Percentiles rank a stretch among this genome's conserved stretches.
These are phyloP conservation scores for Mormyrus iriodes DNA, from an alignment of 2,113 vertebrate species.

Conservation along the genomic window DNA sequence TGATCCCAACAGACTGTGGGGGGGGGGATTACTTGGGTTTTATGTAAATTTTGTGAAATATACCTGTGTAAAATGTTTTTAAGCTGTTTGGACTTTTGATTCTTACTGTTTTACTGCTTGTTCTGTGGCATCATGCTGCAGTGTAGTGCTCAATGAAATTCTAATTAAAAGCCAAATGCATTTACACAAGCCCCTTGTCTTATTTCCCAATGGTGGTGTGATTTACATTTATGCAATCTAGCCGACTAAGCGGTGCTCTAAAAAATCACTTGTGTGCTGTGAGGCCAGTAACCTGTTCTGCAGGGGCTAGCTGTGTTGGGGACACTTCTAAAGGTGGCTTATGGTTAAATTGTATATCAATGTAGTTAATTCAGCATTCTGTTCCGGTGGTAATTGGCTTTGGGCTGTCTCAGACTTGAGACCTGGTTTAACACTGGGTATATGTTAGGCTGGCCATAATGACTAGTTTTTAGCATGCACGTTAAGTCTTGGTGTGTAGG, in stretches of 20 bases:
- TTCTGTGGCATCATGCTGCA: not conserved
- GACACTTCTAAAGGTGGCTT: too few relatives aligned
- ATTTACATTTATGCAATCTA: too few relatives aligned
- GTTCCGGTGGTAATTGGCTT: not conserved
- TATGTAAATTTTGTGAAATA: constrained; percentile 19
- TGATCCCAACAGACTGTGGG: constrained; percentile 4
- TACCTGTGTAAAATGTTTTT: constrained; percentile 29
- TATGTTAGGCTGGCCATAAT: too few relatives aligned
- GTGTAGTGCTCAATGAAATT: not conserved
- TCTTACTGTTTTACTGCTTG: not conserved
- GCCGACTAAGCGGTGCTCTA: not conserved
- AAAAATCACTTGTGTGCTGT: too few relatives aligned
- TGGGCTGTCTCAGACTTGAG: not conserved
- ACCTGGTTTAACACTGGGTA: too few relatives aligned
- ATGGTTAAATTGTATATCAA: too few relatives aligned
- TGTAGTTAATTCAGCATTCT: too few relatives aligned
- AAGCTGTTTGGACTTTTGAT: not conserved
- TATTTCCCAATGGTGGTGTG: not conserved
- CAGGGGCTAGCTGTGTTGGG: too few relatives aligned
- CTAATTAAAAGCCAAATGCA: not conserved
- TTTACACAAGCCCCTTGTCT: not conserved
- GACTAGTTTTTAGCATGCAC: not conserved
- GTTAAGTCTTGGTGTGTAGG: not conserved
- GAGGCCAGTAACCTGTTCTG: too few relatives aligned
- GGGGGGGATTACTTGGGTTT: not conserved